These are phyloP conservation scores for Anthonomus grandis DNA, from an alignment of 1,140 invertebrate genomes.

Conservation along the genomic window DNA sequence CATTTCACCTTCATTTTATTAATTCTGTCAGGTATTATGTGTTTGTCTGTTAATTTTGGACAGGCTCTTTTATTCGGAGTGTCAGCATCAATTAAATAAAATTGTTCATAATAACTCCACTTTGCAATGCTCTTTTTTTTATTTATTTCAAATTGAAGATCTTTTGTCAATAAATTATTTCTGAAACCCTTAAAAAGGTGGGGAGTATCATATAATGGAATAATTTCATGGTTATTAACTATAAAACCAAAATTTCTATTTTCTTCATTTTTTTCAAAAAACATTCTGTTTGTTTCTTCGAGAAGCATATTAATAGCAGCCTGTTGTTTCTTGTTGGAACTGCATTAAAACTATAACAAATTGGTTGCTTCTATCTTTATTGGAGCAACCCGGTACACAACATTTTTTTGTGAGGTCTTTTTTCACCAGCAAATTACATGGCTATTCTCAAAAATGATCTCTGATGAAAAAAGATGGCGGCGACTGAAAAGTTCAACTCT, in stretches of 20 bases:
- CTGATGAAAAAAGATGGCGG: no score
- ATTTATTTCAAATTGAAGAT: conserved; percentile 30
- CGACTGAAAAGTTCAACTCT: no score
- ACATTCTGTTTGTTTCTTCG: conserved; percentile 2
- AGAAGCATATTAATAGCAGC: conserved; percentile 35
- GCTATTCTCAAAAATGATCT: no score
- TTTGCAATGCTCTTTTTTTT: conserved; percentile 24
- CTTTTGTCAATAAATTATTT: conserved; percentile 42
- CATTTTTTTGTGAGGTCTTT: no score
- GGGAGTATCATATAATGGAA: conserved; percentile 41
- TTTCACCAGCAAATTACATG: no score
- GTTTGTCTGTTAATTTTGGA: conserved; percentile 38
- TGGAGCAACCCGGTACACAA: no score
- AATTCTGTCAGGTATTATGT: conserved; percentile 30
- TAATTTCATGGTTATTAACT: conserved; percentile 33
- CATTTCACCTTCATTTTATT: conserved; percentile 41
- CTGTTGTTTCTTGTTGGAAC: conserved; percentile 37
- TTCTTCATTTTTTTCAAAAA: conserved; percentile 21
- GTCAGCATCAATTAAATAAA: conserved; percentile 20
- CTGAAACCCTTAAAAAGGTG: conserved; percentile 43
- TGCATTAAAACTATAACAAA: no score
- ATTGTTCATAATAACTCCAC: conserved; percentile 29
- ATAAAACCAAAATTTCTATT: conserved; percentile 27
- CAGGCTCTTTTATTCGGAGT: conserved; percentile 2
- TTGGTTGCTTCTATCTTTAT: no score